Base-by-base conservation (phyloP, 2,888 invertebrate genomes). In the Drosophila picticornis region DNA sequence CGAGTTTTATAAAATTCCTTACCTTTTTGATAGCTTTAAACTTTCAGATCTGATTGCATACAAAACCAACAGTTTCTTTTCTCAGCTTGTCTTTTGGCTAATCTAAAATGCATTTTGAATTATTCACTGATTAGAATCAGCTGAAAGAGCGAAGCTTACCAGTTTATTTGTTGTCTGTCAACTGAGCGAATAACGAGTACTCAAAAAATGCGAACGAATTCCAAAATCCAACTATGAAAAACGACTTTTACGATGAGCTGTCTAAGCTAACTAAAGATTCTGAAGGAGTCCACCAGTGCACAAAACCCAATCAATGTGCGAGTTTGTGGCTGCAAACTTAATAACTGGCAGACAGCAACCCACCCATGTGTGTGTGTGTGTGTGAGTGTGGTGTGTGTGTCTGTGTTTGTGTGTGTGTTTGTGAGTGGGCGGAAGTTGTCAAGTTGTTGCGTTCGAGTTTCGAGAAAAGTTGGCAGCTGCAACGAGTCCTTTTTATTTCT, bases 301-400 rank as follows among this genome's bases (percentile, higher is more conserved):
- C 60, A 72, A 83, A 80, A 75, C 69, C 71, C 75, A 81, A 83
- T 83, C 76, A 81, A 70, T 78, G 40, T 75, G 61, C 75, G 79
- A 84, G 77, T 80, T 80, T 83, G 83, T 77, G 84, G 82, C 58
- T 72, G 72, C 75, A 82, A 88, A 86, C 84, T 86, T 72, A 86
- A 80, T 77, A 89, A 80, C 82, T 77, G 74, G 50, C 75, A 72
- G 77, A 60, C 68, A 61, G 32, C 27, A n/a, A n/a, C n/a, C n/a
- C n/a, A n/a, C n/a, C n/a, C n/a, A n/a, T n/a, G n/a, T n/a, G 29
- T 11, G 32, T 53, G 46, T 13, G 43, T 27, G 31, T 51, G 48
- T 40, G 22, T 10, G 31, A 61, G 76, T 36, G 48, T n/a, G n/a
- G 29, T 11, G 32, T 53, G 46, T 13, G 43, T 27, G 31, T 51